These are phyloP conservation scores for Apostichopus japonicus DNA, from an alignment of 35 echinoderm and acorn worm species.

Conservation along the genomic window DNA sequence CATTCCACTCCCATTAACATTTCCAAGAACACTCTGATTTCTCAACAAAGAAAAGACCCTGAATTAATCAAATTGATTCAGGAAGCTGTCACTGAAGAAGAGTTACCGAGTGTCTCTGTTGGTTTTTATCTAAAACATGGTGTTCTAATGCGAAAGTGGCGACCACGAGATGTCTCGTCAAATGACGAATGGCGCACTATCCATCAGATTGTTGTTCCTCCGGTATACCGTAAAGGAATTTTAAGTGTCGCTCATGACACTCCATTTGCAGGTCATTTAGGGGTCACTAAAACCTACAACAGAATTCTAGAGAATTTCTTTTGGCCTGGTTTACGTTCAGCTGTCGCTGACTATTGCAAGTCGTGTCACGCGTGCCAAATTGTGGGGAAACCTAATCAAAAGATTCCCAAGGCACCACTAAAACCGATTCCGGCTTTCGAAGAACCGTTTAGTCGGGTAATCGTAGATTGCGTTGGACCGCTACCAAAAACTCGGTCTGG, in stretches of 20 bases:
- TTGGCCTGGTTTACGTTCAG: constrained; percentile 54
- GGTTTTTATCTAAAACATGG: no score
- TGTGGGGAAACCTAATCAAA: constrained; percentile 61
- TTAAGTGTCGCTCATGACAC: constrained; percentile 62
- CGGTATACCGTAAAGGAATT: constrained; percentile 46
- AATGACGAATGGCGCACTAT: constrained; percentile 56
- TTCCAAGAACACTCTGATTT: no score
- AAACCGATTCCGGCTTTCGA: constrained; percentile 37
- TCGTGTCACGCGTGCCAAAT: constrained; percentile 74
- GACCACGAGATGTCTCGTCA: constrained; percentile 46
- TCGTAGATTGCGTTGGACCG: constrained; percentile 74
- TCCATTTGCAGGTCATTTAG: constrained; percentile 45
- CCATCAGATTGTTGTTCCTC: constrained; percentile 72
- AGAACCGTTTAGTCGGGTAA: constrained; percentile 20
- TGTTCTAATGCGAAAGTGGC: constrained; percentile 75
- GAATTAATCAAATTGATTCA: no score
- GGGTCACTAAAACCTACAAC: constrained; percentile 52
- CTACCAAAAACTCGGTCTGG: constrained; percentile 65
- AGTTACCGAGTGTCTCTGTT: no score
- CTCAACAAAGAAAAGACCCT: no score
- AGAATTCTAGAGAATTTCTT: constrained; percentile 32
- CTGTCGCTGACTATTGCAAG: constrained; percentile 55
- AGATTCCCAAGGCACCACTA: constrained; percentile 33
- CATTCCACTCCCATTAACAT: no score
- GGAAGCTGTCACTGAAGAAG: no score